Evolutionary conservation across 1,140 invertebrate genomes (phyloP).

Genomic region (Scaptomyza hsui): DNA sequence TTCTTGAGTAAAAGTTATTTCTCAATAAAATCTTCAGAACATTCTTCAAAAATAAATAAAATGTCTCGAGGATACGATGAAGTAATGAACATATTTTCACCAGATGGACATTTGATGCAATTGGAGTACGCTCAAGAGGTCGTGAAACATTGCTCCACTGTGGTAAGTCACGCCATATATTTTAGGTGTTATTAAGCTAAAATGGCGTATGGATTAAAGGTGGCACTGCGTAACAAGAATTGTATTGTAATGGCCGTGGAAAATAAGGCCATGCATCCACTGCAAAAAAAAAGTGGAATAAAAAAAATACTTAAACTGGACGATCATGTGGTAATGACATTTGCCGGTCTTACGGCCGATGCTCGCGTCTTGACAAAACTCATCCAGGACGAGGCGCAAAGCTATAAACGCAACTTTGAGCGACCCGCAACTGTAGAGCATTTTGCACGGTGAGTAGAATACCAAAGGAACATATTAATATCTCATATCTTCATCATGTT

Average conservation of each 20-base stretch:
- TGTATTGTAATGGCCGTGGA: slow-evolving; percentile 99
- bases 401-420: slow-evolving; percentile 98
- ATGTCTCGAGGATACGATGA: slow-evolving; percentile 92
- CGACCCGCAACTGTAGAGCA: slow-evolving; percentile 99
- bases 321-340: slow-evolving; percentile 99
- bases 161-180: slow-evolving; percentile 87
- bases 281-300: slow-evolving; percentile 99
- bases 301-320: slow-evolving; percentile 98
- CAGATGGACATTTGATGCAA: slow-evolving; percentile 99
- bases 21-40: no score
- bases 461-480: no score
- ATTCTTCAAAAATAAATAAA: no score
- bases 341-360: slow-evolving; percentile 99
- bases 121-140: slow-evolving; percentile 99
- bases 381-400: slow-evolving; percentile 98
- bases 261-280: slow-evolving; percentile 98
- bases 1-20: no score
- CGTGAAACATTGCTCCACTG: slow-evolving; percentile 99
- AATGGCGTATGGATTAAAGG: slow-evolving; percentile 85
- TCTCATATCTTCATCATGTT: not conserved
- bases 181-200: not conserved
- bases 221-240: slow-evolving; percentile 96
- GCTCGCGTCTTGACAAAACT: slow-evolving; percentile 98
- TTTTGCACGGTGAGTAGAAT: slow-evolving; percentile 92
- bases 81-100: slow-evolving; percentile 99